A percentile compares a stretch with the other conserved stretches of the same genome.
phyloP scores from a whole-genome alignment of 2,888 invertebrate genomes.

The Agrilus mali region DNA sequence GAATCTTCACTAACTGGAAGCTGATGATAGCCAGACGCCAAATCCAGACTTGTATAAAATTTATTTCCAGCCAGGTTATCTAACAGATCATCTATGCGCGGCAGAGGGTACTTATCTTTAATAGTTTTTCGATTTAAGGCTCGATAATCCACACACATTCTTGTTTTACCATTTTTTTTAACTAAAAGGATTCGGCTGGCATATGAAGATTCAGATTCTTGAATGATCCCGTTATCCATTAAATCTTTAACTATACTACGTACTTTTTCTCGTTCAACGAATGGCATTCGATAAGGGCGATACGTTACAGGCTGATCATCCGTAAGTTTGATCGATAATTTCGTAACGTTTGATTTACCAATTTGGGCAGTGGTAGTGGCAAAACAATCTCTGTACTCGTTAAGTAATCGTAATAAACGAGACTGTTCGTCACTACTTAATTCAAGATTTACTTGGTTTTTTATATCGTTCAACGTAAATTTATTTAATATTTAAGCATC shows the following conservation, averaged over 20 bases:
- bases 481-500: too few relatives aligned
- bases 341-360: background rate
- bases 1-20: constrained; percentile 17
- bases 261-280: constrained; percentile 13
- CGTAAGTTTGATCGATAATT: constrained; percentile 14
- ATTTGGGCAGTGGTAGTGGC: background rate
- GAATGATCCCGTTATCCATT: constrained; percentile 14
- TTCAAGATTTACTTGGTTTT: too few relatives aligned
- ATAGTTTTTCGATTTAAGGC: constrained; percentile 21
- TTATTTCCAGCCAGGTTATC: constrained; percentile 16
- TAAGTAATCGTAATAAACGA: background rate
- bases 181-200: constrained; percentile 12
- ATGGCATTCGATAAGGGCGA: constrained; percentile 19
- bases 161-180: constrained; percentile 14
- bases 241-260: constrained; percentile 14
- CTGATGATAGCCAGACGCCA: constrained; percentile 22
- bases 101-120: constrained; percentile 22
- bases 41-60: constrained; percentile 22
- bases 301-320: constrained; percentile 18
- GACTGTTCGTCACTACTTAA: too few relatives aligned
- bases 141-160: constrained; percentile 21
- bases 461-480: too few relatives aligned
- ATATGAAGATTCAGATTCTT: constrained; percentile 19
- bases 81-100: constrained; percentile 23
- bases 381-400: constrained; percentile 5